phyloP scores from a whole-genome alignment of 2,888 invertebrate species.

The Celastrina argiolus region DNA sequence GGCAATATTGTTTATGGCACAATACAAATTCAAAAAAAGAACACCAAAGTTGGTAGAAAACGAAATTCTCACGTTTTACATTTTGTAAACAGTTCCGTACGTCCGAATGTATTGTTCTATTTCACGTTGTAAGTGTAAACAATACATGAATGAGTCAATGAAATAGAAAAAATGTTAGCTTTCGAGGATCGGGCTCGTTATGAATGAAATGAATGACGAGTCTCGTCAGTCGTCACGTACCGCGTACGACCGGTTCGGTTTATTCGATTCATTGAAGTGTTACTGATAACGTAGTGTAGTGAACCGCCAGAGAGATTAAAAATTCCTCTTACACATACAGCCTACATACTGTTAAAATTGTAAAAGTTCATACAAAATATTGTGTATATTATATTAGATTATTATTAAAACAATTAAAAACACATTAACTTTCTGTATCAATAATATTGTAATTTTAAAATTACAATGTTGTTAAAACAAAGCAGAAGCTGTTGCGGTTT shows the following conservation, averaged over 20 bases:
- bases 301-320: not conserved
- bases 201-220: conserved; percentile 43
- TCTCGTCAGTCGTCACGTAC: conserved; percentile 22
- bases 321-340: not conserved
- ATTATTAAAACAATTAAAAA: too few relatives aligned
- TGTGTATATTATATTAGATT: too few relatives aligned
- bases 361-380: too few relatives aligned
- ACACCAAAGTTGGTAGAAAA: conserved; percentile 53
- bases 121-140: conserved; percentile 67
- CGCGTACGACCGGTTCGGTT: conserved; percentile 23
- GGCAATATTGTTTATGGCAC: conserved; percentile 63
- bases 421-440: too few relatives aligned
- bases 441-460: too few relatives aligned
- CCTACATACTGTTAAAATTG: not conserved
- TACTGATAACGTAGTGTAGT: conserved; percentile 11
- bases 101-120: conserved; percentile 65
- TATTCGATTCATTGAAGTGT: conserved; percentile 23
- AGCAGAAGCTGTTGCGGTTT: too few relatives aligned
- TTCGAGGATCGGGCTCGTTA: conserved; percentile 35
- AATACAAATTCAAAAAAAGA: not conserved
- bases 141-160: conserved; percentile 45
- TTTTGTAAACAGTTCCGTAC: conserved; percentile 64
- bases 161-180: conserved; percentile 26
- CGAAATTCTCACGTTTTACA: conserved; percentile 71
- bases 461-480: too few relatives aligned